Evolutionary conservation across 2,888 invertebrate genomes (phyloP).

Genomic region (Oeneis ivallda): DNA sequence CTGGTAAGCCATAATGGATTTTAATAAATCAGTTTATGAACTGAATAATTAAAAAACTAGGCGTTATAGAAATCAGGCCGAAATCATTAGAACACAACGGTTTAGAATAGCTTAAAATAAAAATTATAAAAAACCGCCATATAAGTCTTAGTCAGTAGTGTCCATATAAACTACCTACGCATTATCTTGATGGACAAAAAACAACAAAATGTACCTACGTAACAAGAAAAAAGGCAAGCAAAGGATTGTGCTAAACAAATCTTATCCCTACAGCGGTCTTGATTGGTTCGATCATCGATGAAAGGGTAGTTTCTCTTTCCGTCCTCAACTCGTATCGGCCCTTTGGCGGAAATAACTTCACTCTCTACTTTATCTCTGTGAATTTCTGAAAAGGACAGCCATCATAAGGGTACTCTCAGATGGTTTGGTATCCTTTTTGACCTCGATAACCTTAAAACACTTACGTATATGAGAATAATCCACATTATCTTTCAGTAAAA

Average conservation of each 20-base stretch:
- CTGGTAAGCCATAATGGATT: no score
- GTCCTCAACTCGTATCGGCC: slow-evolving; percentile 54
- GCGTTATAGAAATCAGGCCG: no score
- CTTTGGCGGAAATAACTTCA: slow-evolving; percentile 58
- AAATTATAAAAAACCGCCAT: no score
- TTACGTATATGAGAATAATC: background rate
- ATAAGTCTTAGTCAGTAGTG: no score
- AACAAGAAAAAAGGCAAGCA: slow-evolving; percentile 17
- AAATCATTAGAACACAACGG: no score
- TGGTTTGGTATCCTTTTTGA: slow-evolving; percentile 28
- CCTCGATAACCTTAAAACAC: background rate
- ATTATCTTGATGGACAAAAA: no score
- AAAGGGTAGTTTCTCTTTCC: slow-evolving; percentile 64
- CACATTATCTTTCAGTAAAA: background rate
- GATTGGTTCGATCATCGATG: slow-evolving; percentile 55
- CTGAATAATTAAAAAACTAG: no score
- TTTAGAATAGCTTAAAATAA: no score
- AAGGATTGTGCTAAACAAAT: slow-evolving; percentile 39
- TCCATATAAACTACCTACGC: no score
- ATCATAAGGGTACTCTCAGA: slow-evolving; percentile 40
- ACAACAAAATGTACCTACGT: background rate
- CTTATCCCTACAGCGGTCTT: slow-evolving; percentile 53
- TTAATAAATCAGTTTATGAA: no score
- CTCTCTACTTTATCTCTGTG: slow-evolving; percentile 51
- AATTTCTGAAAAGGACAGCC: slow-evolving; percentile 45